These are phyloP conservation scores for Hoplostethus mediterraneus DNA, from an alignment of 2,797 vertebrate species.

Conservation along the genomic window DNA sequence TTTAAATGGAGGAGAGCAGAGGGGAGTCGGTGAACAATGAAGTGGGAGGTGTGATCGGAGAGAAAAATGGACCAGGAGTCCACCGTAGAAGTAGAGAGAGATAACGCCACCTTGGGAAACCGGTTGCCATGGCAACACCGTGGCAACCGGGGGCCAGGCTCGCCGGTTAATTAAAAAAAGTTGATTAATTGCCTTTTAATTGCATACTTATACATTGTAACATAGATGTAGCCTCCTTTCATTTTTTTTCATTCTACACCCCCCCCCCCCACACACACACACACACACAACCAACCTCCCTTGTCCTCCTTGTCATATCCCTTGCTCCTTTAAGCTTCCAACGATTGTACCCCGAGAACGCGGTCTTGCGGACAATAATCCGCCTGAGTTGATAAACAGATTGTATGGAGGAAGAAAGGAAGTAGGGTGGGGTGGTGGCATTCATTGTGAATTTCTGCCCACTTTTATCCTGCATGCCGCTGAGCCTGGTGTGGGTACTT, in stretches of 20 bases:
- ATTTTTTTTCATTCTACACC: conserved; percentile 50
- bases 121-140: conserved; percentile 78
- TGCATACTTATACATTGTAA: conserved; percentile 65
- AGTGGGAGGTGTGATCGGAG: conserved; percentile 43
- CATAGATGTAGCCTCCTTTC: conserved; percentile 52
- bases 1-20: conserved; percentile 13
- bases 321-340: conserved; percentile 39
- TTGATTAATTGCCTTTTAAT: conserved; percentile 81
- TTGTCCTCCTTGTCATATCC: conserved; percentile 9
- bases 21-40: conserved; percentile 30
- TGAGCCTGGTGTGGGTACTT: conserved; percentile 15
- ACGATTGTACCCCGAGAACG: conserved; percentile 31
- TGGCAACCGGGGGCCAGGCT: conserved; percentile 53
- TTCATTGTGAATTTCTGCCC: conserved; percentile 22
- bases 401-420: conserved; percentile 18
- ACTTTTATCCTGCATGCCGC: neutral
- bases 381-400: conserved; percentile 43
- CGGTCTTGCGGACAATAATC: conserved; percentile 39
- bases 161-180: conserved; percentile 77
- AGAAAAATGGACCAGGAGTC: conserved; percentile 54
- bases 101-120: conserved; percentile 50
- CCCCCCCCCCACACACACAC: conserved; percentile 21
- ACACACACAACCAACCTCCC: neutral
- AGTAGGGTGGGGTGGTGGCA: neutral
- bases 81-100: conserved; percentile 19